A percentile compares a stretch with the other conserved stretches of the same genome.
Evolutionary conservation across 2,113 vertebrate species (phyloP).

Genomic region (Protomyctophum bolini): DNA sequence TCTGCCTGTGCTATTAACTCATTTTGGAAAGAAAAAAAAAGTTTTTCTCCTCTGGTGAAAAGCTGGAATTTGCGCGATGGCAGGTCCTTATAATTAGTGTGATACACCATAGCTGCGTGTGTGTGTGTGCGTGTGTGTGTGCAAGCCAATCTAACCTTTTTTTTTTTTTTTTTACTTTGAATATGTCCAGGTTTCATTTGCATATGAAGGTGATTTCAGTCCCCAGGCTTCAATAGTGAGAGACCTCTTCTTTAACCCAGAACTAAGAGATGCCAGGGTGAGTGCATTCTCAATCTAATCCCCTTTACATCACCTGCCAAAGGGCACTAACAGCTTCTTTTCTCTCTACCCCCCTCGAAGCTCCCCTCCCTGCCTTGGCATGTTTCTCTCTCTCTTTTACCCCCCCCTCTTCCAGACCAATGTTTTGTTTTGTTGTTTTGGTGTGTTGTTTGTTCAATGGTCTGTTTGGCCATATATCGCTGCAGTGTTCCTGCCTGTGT

Average conservation of each 20-base stretch:
- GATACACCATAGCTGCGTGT: not conserved
- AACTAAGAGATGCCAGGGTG: conserved; percentile 30
- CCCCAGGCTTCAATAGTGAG: conserved; percentile 46
- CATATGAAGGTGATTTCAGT: conserved; percentile 64
- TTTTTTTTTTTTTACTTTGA: conserved; percentile 3
- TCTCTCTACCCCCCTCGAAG: conserved; percentile 30
- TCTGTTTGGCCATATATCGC: conserved; percentile 28
- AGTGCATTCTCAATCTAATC: conserved; percentile 49
- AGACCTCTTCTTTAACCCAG: conserved; percentile 42
- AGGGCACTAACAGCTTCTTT: conserved; percentile 30
- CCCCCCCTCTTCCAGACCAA: conserved; percentile 38
- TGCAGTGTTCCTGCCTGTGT: conserved; percentile 25
- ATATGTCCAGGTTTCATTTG: conserved; percentile 56
- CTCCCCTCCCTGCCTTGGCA: conserved; percentile 15
- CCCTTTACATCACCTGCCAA: conserved; percentile 51
- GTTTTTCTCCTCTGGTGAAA: no score
- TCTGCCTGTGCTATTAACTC: no score
- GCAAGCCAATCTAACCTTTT: not conserved
- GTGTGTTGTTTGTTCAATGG: conserved; percentile 52
- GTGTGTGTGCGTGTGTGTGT: conserved; percentile 15
- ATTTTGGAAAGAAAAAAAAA: no score
- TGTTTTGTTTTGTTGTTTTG: conserved; percentile 24
- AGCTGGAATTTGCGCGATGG: no score
- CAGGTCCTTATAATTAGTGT: not conserved
- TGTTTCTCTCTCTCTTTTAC: conserved; percentile 31